Base-by-base conservation (phyloP, 2,888 invertebrate genomes). In the Ennomos erosarius region DNA sequence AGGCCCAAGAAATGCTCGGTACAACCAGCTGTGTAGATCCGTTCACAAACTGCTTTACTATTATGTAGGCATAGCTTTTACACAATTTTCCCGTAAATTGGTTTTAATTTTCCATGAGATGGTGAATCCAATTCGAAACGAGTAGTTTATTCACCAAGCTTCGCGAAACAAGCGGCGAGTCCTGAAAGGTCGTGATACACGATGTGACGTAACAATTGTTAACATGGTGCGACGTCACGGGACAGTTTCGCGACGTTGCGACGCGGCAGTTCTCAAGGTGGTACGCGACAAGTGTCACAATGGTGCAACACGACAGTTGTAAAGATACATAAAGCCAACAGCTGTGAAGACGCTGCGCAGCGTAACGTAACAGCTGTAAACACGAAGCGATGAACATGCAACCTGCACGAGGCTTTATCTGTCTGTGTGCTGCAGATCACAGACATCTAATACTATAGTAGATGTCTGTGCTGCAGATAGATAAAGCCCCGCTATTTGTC, bases 401-500 rank as follows among this genome's bases (percentile, higher is more conserved):
- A 16, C 3, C 16, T 9, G n/a, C n/a, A n/a, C n/a, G n/a, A n/a
- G n/a, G n/a, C n/a, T n/a, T n/a, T n/a, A n/a, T n/a, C n/a, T n/a
- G n/a, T n/a, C n/a, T n/a, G n/a, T n/a, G n/a, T n/a, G n/a, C n/a
- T n/a, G n/a, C n/a, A n/a, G n/a, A n/a, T n/a, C n/a, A n/a, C n/a
- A n/a, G n/a, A n/a, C n/a, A n/a, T n/a, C n/a, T n/a, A n/a, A n/a
- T n/a, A n/a, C n/a, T n/a, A n/a, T n/a, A n/a, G n/a, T n/a, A n/a
- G n/a, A n/a, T n/a, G n/a, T n/a, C n/a, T n/a, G n/a, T n/a, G n/a
- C n/a, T n/a, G 35, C 35, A 35, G 9, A 35, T 42, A 43, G 12
- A 48, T 47, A 48, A 42, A 55, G 36, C 34, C 26, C 26, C 36
- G 13, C 54, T 42, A 48, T 55, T 55, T 55, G 33, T 55, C 55